Base-by-base conservation (phyloP, 2,113 vertebrate genomes). In the Mixornis gularis region DNA sequence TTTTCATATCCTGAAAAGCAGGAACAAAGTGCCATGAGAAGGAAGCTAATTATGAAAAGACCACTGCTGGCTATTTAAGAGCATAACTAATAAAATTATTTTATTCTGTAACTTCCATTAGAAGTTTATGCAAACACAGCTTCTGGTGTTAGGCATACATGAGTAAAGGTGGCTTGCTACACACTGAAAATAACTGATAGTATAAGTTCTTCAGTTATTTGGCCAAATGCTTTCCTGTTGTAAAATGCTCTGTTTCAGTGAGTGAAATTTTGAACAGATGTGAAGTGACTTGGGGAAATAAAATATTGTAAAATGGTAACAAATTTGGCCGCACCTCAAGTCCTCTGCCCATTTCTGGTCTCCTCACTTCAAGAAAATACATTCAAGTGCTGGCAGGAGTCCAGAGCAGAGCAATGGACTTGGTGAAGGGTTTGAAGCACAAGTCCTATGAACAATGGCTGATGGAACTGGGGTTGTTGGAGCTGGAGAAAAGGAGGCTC, bases 381-480 rank as follows among this genome's bases (percentile, higher is more conserved):
- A 51, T 18, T 51, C 26, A 51, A 5, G 27, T 8, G 9, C 22
- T 60, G 22, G 44, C 43, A 4, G 4, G 26, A 38, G 27, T 24
- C 44, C n/a, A 69, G 72, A n/a, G 46, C 44, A 68, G 38, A 21
- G 10, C 32, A 52, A 44, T 0, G 0, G 46, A 44, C 12, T 4
- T 60, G 27, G n/a, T 27, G 38, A 68, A 38, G 27, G 22, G 9
- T 46, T 44, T 77, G n/a, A 14, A 60, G 32, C 44, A 36, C 9
- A 51, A 38, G 26, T 12, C 15, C 32, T 16, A 0, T 3, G 9
- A 52, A 21, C 27, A 69, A 14, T 1, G 4, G 9, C 53, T 52
- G 53, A 52, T 15, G 27, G 12, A 59, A 14, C 14, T 76, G 44
- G 21, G 17, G 6, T 1, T 38, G 32, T 29, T 60, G 8, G 32